A percentile compares a stretch with the other conserved stretches of the same genome.
Conservation (phyloP, 1,140 invertebrate genomes). For the Apolygus lucorum region DNA sequence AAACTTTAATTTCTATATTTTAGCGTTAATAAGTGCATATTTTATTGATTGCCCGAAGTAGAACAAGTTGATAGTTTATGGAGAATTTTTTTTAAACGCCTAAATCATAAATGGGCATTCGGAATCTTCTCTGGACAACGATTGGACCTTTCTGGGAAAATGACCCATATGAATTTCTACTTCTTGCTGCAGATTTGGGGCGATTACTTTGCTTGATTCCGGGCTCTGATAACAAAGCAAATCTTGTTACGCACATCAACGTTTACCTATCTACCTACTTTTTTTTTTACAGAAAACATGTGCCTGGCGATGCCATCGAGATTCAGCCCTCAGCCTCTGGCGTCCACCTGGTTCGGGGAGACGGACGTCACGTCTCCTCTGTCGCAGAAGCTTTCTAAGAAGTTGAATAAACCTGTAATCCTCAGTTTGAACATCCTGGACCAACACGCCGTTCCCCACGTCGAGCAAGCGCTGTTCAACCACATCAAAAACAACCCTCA, state of each 20-base stretch:
- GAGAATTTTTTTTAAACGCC: no score
- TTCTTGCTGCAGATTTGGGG: neutral
- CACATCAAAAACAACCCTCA: neutral
- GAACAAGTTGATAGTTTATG: no score
- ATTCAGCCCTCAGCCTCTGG: neutral
- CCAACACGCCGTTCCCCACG: neutral
- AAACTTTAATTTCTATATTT: no score
- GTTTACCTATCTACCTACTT: no score
- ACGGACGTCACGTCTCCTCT: neutral
- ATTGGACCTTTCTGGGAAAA: no score
- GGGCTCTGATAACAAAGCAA: neutral
- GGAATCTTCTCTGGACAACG: no score
- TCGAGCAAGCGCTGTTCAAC: neutral
- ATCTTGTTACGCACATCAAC: neutral
- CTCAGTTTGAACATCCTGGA: neutral
- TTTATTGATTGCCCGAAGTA: no score
- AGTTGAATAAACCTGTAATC: neutral
- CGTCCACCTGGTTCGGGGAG: neutral
- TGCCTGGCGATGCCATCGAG: neutral
- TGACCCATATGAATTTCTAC: neutral
- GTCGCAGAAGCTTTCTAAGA: neutral
- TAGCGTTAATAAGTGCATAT: no score
- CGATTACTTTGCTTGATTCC: no score
- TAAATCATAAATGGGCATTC: no score
- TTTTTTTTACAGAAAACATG: neutral